phyloP scores from a whole-genome alignment of 2,113 vertebrate genomes.

The Vimba vimba region DNA sequence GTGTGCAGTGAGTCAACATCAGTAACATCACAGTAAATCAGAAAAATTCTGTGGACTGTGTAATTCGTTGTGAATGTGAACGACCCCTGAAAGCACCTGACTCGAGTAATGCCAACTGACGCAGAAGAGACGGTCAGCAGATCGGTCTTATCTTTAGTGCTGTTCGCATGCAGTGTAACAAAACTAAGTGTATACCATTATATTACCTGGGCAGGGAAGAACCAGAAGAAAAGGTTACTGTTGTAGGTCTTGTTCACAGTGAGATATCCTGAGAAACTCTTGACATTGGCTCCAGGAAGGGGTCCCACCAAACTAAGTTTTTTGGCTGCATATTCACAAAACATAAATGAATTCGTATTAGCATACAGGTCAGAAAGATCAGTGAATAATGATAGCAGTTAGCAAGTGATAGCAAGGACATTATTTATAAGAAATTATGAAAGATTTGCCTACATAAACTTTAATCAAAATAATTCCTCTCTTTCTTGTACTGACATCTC shows the following conservation, averaged over 20 bases:
- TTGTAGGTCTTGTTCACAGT: conserved; percentile 84
- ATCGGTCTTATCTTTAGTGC: neutral
- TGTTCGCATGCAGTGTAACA: neutral
- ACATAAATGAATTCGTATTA: neutral
- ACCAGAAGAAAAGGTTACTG: conserved; percentile 90
- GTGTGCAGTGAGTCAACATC: neutral
- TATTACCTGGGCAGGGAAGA: conserved; percentile 83
- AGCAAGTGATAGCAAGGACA: too few relatives aligned
- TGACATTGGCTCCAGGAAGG: conserved; percentile 75
- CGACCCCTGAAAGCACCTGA: neutral
- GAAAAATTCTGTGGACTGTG: neutral
- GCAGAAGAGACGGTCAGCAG: neutral
- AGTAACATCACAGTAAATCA: neutral
- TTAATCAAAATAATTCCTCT: too few relatives aligned
- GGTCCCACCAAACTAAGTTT: conserved; percentile 75
- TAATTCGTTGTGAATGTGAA: neutral
- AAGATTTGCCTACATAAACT: too few relatives aligned
- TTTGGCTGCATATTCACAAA: conserved; percentile 68
- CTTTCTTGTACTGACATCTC: too few relatives aligned
- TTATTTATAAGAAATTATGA: too few relatives aligned
- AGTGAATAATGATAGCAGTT: neutral
- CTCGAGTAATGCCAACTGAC: neutral
- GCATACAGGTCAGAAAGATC: neutral
- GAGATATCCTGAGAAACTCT: conserved; percentile 82
- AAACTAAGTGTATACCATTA: neutral